A percentile compares a stretch with the other conserved stretches of the same genome.
Conservation (phyloP, 2,797 vertebrate species). For the Helicolenus hilgendorfi region DNA sequence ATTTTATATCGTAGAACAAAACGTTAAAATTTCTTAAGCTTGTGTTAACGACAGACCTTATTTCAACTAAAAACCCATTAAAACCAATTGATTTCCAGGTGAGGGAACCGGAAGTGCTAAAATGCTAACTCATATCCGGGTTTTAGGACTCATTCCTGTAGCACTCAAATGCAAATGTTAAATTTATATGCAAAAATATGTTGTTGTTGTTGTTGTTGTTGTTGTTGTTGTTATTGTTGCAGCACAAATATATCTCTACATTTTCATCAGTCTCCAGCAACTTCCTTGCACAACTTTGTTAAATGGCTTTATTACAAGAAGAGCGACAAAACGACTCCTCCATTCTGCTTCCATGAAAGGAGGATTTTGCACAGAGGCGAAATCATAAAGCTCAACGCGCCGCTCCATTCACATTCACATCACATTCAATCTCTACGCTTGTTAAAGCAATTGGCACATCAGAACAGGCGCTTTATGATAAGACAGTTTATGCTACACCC, state of each 20-base stretch:
- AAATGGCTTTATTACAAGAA: slow-evolving; percentile 43
- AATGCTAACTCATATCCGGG: no score
- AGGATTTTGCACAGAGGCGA: slow-evolving; percentile 60
- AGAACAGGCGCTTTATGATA: slow-evolving; percentile 72
- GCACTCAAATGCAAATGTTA: not conserved
- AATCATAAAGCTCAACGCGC: slow-evolving; percentile 53
- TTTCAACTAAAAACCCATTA: no score
- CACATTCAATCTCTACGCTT: slow-evolving; percentile 73
- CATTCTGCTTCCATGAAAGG: slow-evolving; percentile 52
- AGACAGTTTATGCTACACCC: slow-evolving; percentile 76
- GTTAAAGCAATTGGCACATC: slow-evolving; percentile 79
- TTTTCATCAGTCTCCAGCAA: slow-evolving; percentile 34
- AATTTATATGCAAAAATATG: not conserved
- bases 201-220: not conserved
- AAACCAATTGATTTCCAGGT: no score
- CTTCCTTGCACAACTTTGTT: slow-evolving; percentile 61
- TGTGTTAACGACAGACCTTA: no score
- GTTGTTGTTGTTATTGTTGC: not conserved
- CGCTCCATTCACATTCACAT: slow-evolving; percentile 68
- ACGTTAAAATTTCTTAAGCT: no score
- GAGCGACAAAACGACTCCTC: slow-evolving; percentile 52
- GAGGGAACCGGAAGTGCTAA: no score
- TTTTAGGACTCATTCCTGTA: not conserved
- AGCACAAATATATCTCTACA: slow-evolving; percentile 7
- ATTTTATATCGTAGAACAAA: no score